Base-by-base conservation (phyloP, 2,888 invertebrate genomes). In the Catocala fraxini region DNA sequence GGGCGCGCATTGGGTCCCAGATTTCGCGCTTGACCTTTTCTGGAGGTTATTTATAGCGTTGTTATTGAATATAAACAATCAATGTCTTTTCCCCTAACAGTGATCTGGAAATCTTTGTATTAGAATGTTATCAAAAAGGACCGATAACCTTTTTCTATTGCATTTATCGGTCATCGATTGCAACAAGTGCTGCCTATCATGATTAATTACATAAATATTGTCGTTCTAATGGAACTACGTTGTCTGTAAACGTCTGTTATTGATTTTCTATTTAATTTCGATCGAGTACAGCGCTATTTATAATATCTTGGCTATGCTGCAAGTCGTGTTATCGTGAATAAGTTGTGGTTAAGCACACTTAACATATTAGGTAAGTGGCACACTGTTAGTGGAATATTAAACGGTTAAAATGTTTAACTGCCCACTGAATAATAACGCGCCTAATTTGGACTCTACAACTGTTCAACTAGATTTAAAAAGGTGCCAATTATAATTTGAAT, bases 1-100 rank as follows among this genome's bases (percentile, higher is more conserved):
- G 85, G 82, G 88, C 87, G 90, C 88, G 87, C 88, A 75, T 69
- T 55, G 59, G 51, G 62, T 86, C 86, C 85, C 77, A 79, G 81
- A 81, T 86, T 87, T 87, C 84, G 86, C 87, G 87, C 86, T 84
- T 91, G 93, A 92, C 93, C 93, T 93, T 92, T 93, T 65, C 77
- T 81, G 85, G 84, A 81, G 81, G 81, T 82, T 92, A 93, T 92
- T 88, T 87, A 85, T 91, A 92, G 89, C 80, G 61, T 72, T 77
- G 71, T 78, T 88, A 86, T 86, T 83, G 84, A 86, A 83, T 80
- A 81, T 84, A 90, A 89, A 90, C 88, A 89, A 89, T 90, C 84
- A 77, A 89, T 87, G 81, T 77, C 54, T 67, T 70, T 77, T 25
- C 63, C 77, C 69, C 77, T 77, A 81, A 79, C 80, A 58, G 48